Evolutionary conservation across 1,140 invertebrate species (phyloP), one percentile per base, ranked within the genome.

Genomic region (Amyelois transitella): DNA sequence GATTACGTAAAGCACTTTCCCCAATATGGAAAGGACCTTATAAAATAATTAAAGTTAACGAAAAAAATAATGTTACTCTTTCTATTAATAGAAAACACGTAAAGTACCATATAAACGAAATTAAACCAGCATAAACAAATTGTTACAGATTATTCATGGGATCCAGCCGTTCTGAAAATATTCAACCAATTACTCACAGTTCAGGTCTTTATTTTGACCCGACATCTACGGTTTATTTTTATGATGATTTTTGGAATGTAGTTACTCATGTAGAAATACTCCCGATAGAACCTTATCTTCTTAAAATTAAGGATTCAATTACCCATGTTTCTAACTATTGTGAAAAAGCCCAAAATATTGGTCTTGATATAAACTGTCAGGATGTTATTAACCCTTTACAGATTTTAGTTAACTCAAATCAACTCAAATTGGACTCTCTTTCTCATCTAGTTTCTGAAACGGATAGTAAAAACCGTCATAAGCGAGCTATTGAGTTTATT

Each of bases 161-260:
- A n/a, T n/a, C n/a, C n/a, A n/a, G n/a, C n/a, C n/a, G n/a, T n/a
- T n/a, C n/a, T n/a, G n/a, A n/a, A n/a, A n/a, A n/a, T n/a, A n/a
- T n/a, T n/a, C n/a, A n/a, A n/a, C 60, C 54, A 14, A 62, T 66
- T 14, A 17, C 20, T 0, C 55, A 66, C 14, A 63, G 60, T 48
- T 61, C 67, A 0, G 67, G 67, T 8, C 47, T 66, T 2, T 69
- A 66, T 18, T 69, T 59, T 22, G 67, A 69, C 0, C 64, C 63
- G 1, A 56, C 22, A 4, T 22, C 22, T 21, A n/a, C 25, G 25
- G 43, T 58, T 25, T 10, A 51, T 25, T 66, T 66, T 54, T 66
- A 63, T 43, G 61, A 56, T 20, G 63, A 69, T 28, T 61, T 61
- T 25, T 69, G 60, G 63, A 66, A 63, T 32, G 45, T 66, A 0